Percentiles rank a stretch among this genome's conserved stretches.
Conservation (phyloP, 2,113 vertebrate genomes). For the Orcinus orca region DNA sequence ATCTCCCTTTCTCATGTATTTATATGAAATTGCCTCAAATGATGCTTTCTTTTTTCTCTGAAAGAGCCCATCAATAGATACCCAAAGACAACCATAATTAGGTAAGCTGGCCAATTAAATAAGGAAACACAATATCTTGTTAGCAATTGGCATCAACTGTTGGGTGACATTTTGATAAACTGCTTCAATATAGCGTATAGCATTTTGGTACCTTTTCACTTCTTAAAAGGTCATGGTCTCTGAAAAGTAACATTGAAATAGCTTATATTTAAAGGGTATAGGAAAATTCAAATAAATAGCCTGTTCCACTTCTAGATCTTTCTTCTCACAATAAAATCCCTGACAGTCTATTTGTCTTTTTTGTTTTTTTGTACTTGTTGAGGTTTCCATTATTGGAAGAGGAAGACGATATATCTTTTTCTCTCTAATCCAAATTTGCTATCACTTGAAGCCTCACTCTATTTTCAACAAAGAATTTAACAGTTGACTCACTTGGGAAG, state of each 20-base stretch:
- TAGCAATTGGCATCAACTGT: constrained; percentile 72
- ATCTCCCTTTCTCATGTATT: constrained; percentile 70
- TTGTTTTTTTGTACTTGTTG: background rate
- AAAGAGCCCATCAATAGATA: constrained; percentile 75
- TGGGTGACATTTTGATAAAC: constrained; percentile 80
- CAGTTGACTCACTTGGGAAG: background rate
- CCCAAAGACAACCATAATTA: constrained; percentile 82
- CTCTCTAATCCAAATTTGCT: background rate
- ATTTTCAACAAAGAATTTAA: background rate
- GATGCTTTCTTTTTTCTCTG: constrained; percentile 71
- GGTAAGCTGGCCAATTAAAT: constrained; percentile 80
- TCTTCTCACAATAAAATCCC: constrained; percentile 1
- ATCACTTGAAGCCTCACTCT: background rate
- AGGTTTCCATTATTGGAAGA: background rate
- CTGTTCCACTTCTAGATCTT: background rate
- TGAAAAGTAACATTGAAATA: constrained; percentile 57
- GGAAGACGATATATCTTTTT: background rate
- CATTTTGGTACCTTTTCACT: constrained; percentile 69
- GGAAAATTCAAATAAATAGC: constrained; percentile 63
- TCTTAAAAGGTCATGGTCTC: constrained; percentile 64
- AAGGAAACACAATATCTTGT: constrained; percentile 81
- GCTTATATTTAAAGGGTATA: constrained; percentile 49
- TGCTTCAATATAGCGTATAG: constrained; percentile 76
- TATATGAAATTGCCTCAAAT: constrained; percentile 73
- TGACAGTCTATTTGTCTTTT: background rate